These are phyloP conservation scores for Anarsia innoxiella DNA, from an alignment of 2,888 invertebrate genomes.

Conservation along the genomic window DNA sequence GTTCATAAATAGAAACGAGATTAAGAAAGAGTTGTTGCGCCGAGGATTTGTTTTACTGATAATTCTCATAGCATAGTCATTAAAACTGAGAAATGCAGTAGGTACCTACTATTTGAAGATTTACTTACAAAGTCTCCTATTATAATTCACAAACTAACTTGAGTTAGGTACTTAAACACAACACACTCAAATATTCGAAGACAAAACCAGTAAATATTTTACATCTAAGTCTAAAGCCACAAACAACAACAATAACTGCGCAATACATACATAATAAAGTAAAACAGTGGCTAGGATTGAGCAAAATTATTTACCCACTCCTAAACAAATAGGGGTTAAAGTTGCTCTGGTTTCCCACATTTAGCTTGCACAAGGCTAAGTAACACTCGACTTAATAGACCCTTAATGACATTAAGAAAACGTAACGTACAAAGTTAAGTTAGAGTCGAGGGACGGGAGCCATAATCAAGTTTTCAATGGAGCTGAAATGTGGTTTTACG, in stretches of 20 bases:
- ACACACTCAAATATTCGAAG: too few species aligned
- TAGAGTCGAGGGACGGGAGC: slow-evolving; percentile 20
- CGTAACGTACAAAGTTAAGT: slow-evolving; percentile 25
- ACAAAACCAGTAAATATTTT: too few species aligned
- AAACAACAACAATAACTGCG: not conserved
- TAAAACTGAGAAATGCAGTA: too few species aligned
- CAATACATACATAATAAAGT: slow-evolving; percentile 6
- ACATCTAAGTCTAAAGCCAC: too few species aligned
- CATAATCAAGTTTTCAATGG: slow-evolving; percentile 59
- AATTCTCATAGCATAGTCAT: too few species aligned
- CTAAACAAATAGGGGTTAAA: slow-evolving; percentile 28
- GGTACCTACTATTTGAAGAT: too few species aligned
- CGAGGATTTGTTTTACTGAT: too few species aligned
- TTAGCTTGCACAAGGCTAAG: slow-evolving; percentile 26
- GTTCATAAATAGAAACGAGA: too few species aligned
- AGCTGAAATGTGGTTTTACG: slow-evolving; percentile 50
- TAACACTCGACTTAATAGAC: slow-evolving; percentile 30
- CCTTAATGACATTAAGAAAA: slow-evolving; percentile 43
- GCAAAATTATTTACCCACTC: slow-evolving; percentile 24
- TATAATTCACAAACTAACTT: too few species aligned
- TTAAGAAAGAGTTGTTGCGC: too few species aligned
- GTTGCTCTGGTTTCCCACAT: slow-evolving; percentile 26
- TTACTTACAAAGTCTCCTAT: too few species aligned
- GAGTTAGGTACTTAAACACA: too few species aligned
- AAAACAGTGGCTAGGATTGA: slow-evolving; percentile 21